Evolutionary conservation across 2,888 invertebrate species (phyloP).

Genomic region (Melanchra persicariae): DNA sequence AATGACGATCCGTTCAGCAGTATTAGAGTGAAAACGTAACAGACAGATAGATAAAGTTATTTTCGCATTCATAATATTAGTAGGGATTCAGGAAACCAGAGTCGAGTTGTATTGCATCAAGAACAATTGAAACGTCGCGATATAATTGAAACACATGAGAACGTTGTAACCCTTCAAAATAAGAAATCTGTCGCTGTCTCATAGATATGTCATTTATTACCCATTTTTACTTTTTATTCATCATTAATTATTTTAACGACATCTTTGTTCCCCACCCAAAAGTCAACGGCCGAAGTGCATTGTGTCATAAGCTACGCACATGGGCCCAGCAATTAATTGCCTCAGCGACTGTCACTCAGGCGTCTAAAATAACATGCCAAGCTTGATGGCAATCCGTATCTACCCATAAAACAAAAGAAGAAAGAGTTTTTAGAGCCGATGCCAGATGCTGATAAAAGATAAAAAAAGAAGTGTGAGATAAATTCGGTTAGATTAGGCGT

Average conservation of each 20-base stretch:
- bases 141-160: too few relatives aligned
- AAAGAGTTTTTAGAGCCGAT: constrained; percentile 11
- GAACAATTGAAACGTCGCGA: too few relatives aligned
- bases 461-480: neutral
- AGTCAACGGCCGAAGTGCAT: constrained; percentile 22
- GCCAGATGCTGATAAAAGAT: constrained; percentile 33
- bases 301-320: constrained; percentile 36
- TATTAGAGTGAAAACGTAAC: too few relatives aligned
- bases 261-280: constrained; percentile 1
- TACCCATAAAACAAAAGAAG: constrained; percentile 45
- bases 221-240: neutral
- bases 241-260: constrained; percentile 10
- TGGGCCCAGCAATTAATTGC: constrained; percentile 57
- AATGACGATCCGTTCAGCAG: too few relatives aligned
- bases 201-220: neutral
- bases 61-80: too few relatives aligned
- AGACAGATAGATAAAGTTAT: too few relatives aligned
- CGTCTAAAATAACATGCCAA: constrained; percentile 56
- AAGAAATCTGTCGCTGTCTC: too few relatives aligned
- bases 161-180: too few relatives aligned
- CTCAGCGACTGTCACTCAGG: constrained; percentile 55
- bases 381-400: constrained; percentile 39
- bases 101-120: too few relatives aligned
- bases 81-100: too few relatives aligned
- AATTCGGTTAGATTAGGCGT: neutral